Conservation (phyloP, 2,888 invertebrate species). For the Zhengitettix transpicula region DNA sequence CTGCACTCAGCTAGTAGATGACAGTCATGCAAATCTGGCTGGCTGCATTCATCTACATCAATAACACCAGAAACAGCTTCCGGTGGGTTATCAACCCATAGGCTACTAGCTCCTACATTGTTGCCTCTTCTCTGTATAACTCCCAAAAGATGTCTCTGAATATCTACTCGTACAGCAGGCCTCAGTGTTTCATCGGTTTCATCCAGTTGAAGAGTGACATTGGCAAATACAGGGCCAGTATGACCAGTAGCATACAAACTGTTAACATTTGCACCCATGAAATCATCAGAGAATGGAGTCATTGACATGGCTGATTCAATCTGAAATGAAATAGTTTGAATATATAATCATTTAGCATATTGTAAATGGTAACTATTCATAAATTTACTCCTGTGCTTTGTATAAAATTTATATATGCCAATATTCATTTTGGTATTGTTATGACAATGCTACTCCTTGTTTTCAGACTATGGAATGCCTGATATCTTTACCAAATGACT, state of each 20-base stretch:
- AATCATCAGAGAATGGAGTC: conserved; percentile 79
- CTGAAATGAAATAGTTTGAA: conserved; percentile 27
- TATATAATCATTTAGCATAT: no score
- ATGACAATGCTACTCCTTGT: no score
- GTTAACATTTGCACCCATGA: conserved; percentile 65
- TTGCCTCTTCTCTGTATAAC: conserved; percentile 69
- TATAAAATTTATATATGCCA: not conserved
- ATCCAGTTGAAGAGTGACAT: conserved; percentile 65
- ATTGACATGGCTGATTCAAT: conserved; percentile 83
- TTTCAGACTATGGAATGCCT: no score
- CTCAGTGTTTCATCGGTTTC: conserved; percentile 57
- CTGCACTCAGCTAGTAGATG: conserved; percentile 59
- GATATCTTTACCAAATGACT: no score
- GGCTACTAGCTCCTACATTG: conserved; percentile 72
- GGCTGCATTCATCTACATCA: conserved; percentile 78
- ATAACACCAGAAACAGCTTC: conserved; percentile 41
- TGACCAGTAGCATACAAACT: conserved; percentile 52
- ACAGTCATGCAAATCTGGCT: conserved; percentile 69
- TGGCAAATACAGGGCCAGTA: conserved; percentile 51
- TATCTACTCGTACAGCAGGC: conserved; percentile 50
- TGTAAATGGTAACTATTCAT: no score
- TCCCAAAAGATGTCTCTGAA: conserved; percentile 69
- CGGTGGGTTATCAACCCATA: conserved; percentile 68
- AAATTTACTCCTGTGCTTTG: no score
- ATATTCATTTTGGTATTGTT: not conserved